These are phyloP conservation scores for Drosophila nigromelanica DNA, from an alignment of 1,140 invertebrate species.

Conservation along the genomic window DNA sequence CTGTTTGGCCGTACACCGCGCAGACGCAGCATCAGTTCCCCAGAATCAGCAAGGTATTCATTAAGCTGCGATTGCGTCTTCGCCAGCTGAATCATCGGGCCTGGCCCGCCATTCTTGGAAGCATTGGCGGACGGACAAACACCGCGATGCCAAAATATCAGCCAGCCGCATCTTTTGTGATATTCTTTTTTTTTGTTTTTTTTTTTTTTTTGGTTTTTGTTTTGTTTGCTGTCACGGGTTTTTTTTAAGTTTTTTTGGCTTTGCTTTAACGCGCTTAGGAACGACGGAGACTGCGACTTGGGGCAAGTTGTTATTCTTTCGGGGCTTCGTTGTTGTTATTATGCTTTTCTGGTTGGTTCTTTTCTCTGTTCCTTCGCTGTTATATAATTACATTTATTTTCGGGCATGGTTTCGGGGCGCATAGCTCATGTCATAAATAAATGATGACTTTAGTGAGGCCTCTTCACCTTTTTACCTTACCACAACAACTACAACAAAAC, in stretches of 20 bases:
- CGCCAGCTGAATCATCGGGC: constrained; percentile 66
- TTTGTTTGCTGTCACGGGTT: constrained; percentile 37
- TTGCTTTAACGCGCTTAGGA: constrained; percentile 46
- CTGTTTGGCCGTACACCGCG: constrained; percentile 34
- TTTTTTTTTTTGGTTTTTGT: constrained; percentile 19
- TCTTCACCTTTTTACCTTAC: constrained; percentile 34
- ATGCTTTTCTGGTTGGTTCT: constrained; percentile 15
- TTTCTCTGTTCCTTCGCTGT: constrained; percentile 38
- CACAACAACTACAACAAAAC: constrained; percentile 17
- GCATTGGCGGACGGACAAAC: constrained; percentile 25
- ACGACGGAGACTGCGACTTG: constrained; percentile 5
- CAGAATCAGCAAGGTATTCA: constrained; percentile 79
- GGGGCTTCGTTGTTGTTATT: constrained; percentile 24
- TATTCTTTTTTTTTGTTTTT: constrained; percentile 49
- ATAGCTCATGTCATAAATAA: constrained; percentile 75
- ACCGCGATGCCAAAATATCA: constrained; percentile 64
- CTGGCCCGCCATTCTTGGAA: constrained; percentile 67
- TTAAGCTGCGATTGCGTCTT: constrained; percentile 62
- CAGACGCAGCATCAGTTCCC: constrained; percentile 67
- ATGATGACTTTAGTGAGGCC: constrained; percentile 62
- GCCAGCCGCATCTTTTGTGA: constrained; percentile 64
- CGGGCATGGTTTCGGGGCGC: constrained; percentile 57
- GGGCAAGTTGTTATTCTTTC: constrained; percentile 56
- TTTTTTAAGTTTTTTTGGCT: constrained; percentile 9
- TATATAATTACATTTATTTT: constrained; percentile 76